Evolutionary conservation across 92 coral and sea anemone species (phyloP).

Genomic region (Palythoa heliodiscus): DNA sequence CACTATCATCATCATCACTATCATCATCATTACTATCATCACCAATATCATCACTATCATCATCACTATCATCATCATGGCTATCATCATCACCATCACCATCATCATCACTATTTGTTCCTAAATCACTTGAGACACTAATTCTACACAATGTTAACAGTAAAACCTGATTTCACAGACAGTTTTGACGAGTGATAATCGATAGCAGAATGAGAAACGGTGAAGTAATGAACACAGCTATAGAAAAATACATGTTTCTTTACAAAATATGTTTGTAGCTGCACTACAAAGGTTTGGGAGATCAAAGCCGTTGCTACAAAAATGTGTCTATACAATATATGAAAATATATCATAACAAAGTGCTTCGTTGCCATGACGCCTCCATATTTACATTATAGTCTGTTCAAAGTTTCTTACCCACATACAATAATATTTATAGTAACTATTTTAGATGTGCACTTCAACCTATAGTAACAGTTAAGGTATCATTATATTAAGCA

Average conservation of each 20-base stretch:
- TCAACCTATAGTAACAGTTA: neutral
- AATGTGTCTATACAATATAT: neutral
- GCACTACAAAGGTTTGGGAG: neutral
- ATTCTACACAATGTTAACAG: neutral
- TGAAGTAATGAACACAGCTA: neutral
- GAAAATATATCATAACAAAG: conserved; percentile 5
- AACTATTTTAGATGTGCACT: neutral
- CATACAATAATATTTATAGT: neutral
- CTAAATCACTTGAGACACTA: neutral
- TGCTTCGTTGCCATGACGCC: neutral
- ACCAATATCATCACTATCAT: neutral
- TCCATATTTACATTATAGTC: conserved; percentile 4
- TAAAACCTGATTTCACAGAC: neutral
- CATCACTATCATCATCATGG: no score
- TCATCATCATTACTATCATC: neutral
- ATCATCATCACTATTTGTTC: neutral
- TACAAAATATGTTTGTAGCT: neutral
- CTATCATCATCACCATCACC: neutral
- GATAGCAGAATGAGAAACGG: neutral
- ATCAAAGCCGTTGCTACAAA: neutral
- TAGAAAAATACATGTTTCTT: conserved; percentile 14
- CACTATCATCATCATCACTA: neutral
- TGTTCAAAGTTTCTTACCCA: neutral
- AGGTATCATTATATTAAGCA: neutral
- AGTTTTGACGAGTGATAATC: neutral